Evolutionary conservation across 2,113 vertebrate species (phyloP), one percentile per base, ranked within the genome.

Genomic region (Thunnus maccoyii): DNA sequence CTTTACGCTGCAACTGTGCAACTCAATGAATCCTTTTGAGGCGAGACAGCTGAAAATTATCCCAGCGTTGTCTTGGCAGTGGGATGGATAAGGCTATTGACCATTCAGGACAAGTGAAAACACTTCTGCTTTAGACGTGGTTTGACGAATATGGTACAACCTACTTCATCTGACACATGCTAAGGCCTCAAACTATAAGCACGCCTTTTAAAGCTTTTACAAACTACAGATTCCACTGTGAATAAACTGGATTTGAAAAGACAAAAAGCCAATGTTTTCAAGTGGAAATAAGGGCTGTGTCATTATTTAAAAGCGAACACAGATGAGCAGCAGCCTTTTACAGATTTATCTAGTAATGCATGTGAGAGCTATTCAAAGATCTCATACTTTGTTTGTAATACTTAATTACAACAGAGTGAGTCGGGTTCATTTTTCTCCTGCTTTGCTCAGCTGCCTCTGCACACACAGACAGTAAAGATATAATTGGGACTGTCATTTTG

Each of bases 401-500:
- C 32, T 74, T 80, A 48, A 83, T 86, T 63, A 60, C 25, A 58
- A 4, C 13, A 6, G 44, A 16, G 48, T 20, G 9, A 58, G 5
- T 1, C 0, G 11, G 41, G 66, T 11, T 74, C 3, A 73, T 73
- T 67, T 78, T 70, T 72, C 65, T 36, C 12, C 25, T 6, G 11
- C 68, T 68, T 74, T 80, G 76, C 80, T 52, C 54, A 80, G 71
- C 48, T 64, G 63, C 70, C 61, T 81, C 55, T n/a, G 22, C 52
- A 22, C 83, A 86, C 62, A 30, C 48, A 22, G 25, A n/a, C 86
- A 11, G 64, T 61, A 41, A 12, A 22, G 65, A 61, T 67, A 46
- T 86, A 83, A 85, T 69, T 62, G 68, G 30, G 65, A 54, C 82
- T 30, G 4, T 83, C 76, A 75, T 86, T 71, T 82, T 32, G 67